These are phyloP conservation scores for Dendronephthya gigantea DNA, from an alignment of 64 coral and sea anemone species.

Conservation along the genomic window DNA sequence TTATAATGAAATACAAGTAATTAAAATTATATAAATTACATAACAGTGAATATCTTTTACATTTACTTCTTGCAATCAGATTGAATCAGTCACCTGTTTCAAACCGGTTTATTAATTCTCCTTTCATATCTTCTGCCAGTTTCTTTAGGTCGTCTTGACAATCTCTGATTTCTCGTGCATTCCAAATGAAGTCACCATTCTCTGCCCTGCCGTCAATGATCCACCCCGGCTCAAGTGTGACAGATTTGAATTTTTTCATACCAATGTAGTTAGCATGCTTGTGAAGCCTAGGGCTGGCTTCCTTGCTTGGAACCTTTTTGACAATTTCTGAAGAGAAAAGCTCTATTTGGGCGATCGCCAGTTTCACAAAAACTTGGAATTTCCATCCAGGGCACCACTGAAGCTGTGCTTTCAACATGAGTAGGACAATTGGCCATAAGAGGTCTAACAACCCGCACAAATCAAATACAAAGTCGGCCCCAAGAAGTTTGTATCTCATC, in stretches of 20 bases:
- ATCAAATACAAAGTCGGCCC: slow-evolving; percentile 12
- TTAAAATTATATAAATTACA: slow-evolving; percentile 1
- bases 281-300: slow-evolving; percentile 12
- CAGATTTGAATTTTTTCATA: slow-evolving; percentile 3
- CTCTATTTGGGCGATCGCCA: slow-evolving; percentile 8
- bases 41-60: too few species aligned
- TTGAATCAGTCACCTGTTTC: neutral
- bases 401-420: slow-evolving; percentile 16
- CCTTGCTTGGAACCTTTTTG: neutral
- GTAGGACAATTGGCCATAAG: neutral
- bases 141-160: neutral
- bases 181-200: neutral
- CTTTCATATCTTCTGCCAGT: neutral
- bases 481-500: slow-evolving; percentile 1
- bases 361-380: neutral
- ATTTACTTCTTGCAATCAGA: too few species aligned
- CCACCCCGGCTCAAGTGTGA: neutral
- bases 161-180: neutral
- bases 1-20: neutral
- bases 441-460: slow-evolving; percentile 2
- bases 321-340: neutral
- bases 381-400: slow-evolving; percentile 15
- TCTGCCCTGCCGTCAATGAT: neutral
- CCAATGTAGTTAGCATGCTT: neutral
- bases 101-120: neutral